A percentile compares a stretch with the other conserved stretches of the same genome.
phyloP scores from a whole-genome alignment of 1,140 invertebrate species.

The Streblospio benedicti region DNA sequence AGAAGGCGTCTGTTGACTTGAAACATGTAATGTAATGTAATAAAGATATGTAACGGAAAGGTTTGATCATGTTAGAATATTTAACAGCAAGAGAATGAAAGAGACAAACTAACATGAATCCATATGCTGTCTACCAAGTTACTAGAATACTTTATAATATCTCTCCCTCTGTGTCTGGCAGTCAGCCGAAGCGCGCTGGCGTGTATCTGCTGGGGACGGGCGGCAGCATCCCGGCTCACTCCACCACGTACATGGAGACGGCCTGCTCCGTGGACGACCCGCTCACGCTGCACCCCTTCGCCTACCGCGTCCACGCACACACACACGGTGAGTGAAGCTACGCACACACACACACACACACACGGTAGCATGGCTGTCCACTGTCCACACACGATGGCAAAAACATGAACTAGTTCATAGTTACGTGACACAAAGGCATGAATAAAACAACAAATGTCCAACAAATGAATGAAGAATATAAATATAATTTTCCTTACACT shows the following conservation, averaged over 20 bases:
- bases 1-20: too few relatives aligned
- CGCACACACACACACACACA: too few relatives aligned
- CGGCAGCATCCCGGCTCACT: constrained; percentile 63
- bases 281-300: constrained; percentile 39
- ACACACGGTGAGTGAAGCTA: constrained; percentile 37
- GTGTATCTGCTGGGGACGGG: constrained; percentile 76
- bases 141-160: neutral
- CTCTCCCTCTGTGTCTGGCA: constrained; percentile 9
- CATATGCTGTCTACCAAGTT: too few relatives aligned
- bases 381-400: neutral
- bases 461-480: too few relatives aligned
- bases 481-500: too few relatives aligned
- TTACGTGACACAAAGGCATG: neutral
- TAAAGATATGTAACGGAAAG: too few relatives aligned
- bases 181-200: constrained; percentile 65
- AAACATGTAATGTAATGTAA: constrained; percentile 4
- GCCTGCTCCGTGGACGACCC: constrained; percentile 31
- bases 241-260: constrained; percentile 42
- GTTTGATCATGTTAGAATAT: too few relatives aligned
- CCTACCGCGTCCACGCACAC: constrained; percentile 45
- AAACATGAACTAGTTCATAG: too few relatives aligned
- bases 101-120: too few relatives aligned
- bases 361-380: neutral
- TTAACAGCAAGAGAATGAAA: too few relatives aligned
- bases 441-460: too few relatives aligned